Evolutionary conservation across 1,140 invertebrate genomes (phyloP).

Genomic region (Euwallacea fornicatus): DNA sequence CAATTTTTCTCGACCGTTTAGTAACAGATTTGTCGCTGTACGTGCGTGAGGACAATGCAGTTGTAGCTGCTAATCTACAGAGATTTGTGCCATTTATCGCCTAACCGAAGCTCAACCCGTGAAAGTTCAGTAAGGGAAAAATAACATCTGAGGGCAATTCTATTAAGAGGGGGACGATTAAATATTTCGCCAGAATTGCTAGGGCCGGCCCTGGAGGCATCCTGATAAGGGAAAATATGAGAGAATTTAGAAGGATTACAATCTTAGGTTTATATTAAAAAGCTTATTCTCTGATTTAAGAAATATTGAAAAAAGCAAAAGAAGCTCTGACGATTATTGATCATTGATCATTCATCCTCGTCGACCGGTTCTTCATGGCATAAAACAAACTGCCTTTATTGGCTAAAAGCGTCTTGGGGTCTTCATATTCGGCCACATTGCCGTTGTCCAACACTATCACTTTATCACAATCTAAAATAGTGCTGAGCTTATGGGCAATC

Average conservation of each 20-base stretch:
- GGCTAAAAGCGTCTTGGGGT: conserved; percentile 14
- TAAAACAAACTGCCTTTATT: conserved; percentile 30
- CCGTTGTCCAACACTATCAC: conserved; percentile 76
- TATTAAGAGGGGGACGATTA: too few relatives aligned
- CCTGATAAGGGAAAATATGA: not conserved
- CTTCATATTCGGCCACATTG: conserved; percentile 30
- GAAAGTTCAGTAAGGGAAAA: too few relatives aligned
- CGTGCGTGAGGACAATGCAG: too few relatives aligned
- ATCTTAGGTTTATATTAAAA: not conserved
- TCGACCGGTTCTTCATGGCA: conserved; percentile 10
- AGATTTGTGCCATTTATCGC: too few relatives aligned
- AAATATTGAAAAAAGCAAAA: not conserved
- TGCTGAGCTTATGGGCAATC: conserved; percentile 80
- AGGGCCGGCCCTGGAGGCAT: too few relatives aligned
- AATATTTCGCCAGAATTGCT: too few relatives aligned
- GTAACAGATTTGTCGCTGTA: too few relatives aligned
- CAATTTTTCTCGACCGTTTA: too few relatives aligned
- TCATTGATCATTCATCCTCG: not conserved
- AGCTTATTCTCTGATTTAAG: too few relatives aligned
- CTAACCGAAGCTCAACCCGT: too few relatives aligned
- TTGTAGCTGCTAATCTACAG: too few relatives aligned
- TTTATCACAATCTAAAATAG: conserved; percentile 77
- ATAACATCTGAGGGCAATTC: too few relatives aligned
- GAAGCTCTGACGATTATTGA: not conserved
- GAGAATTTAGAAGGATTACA: not conserved